Evolutionary conservation across 2,888 invertebrate genomes (phyloP).

Genomic region (Drosophila gaucha): DNA sequence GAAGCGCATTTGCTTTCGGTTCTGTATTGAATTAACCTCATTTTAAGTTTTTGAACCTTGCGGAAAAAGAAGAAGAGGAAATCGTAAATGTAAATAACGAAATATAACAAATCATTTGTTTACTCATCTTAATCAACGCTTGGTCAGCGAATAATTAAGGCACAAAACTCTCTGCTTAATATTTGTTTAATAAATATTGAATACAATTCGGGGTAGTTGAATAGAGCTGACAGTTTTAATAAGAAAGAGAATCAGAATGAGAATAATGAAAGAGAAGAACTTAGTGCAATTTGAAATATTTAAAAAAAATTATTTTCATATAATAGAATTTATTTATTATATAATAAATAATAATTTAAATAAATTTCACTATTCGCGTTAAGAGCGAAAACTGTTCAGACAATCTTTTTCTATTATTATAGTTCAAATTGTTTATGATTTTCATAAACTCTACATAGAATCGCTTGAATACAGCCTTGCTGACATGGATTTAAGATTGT

Average conservation of each 20-base stretch:
- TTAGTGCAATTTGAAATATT: too few relatives aligned
- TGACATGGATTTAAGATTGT: too few relatives aligned
- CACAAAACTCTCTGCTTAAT: constrained; percentile 34
- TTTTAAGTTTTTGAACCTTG: constrained; percentile 10
- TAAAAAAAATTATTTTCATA: too few relatives aligned
- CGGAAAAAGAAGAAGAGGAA: constrained; percentile 2
- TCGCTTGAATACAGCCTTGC: too few relatives aligned
- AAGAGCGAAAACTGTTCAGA: too few relatives aligned
- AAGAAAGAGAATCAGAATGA: neutral
- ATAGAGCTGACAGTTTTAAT: constrained; percentile 1
- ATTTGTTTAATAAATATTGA: constrained; percentile 39
- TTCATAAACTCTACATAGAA: too few relatives aligned
- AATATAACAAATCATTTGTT: constrained; percentile 19
- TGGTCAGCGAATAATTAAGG: constrained; percentile 42
- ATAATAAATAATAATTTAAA: too few relatives aligned
- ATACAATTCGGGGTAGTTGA: constrained; percentile 5
- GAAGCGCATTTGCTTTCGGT: neutral
- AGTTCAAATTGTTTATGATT: too few relatives aligned
- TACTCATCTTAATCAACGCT: constrained; percentile 46
- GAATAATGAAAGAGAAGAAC: too few relatives aligned
- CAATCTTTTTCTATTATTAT: too few relatives aligned
- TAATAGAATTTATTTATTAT: too few relatives aligned
- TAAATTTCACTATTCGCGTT: too few relatives aligned
- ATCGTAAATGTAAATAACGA: constrained; percentile 12
- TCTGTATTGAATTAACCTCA: constrained; percentile 40